These are phyloP conservation scores for Sebastolobus altivelis DNA, from an alignment of 2,797 vertebrate genomes.

Conservation along the genomic window DNA sequence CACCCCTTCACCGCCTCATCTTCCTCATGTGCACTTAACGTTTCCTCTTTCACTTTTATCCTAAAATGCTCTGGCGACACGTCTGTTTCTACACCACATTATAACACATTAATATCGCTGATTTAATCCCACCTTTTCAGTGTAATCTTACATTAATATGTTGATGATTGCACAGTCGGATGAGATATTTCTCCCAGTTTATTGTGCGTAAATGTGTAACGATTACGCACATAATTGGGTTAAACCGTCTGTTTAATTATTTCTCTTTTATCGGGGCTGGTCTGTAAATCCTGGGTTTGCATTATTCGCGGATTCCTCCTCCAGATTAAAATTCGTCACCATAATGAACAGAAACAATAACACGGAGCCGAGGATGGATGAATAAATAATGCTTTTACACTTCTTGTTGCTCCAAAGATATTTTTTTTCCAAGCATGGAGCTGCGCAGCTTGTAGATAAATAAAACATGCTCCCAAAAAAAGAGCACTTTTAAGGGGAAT, in stretches of 20 bases:
- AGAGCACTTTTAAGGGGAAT: not conserved
- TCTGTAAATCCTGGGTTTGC: constrained; percentile 55
- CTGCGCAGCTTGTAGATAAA: not conserved
- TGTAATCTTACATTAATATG: not conserved
- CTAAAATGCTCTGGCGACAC: constrained; percentile 21
- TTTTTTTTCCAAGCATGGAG: not conserved
- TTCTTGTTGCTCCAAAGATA: constrained; percentile 37
- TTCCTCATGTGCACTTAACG: constrained; percentile 67
- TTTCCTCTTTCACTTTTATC: constrained; percentile 84
- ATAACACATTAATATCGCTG: not conserved
- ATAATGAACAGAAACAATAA: constrained; percentile 55
- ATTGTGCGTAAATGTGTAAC: constrained; percentile 24
- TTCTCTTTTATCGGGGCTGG: constrained; percentile 27
- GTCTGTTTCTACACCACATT: not conserved
- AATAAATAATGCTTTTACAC: constrained; percentile 54
- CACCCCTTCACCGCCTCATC: constrained; percentile 69
- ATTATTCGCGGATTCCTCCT: constrained; percentile 56
- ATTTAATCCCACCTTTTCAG: not conserved
- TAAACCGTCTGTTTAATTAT: constrained; percentile 55
- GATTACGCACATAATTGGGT: constrained; percentile 57
- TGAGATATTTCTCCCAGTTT: not conserved
- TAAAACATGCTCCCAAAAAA: not conserved
- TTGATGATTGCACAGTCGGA: not conserved
- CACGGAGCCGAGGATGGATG: constrained; percentile 11
- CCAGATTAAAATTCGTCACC: constrained; percentile 58